Conservation (phyloP, 1,140 invertebrate species). For the Dinothrombium tinctorium region DNA sequence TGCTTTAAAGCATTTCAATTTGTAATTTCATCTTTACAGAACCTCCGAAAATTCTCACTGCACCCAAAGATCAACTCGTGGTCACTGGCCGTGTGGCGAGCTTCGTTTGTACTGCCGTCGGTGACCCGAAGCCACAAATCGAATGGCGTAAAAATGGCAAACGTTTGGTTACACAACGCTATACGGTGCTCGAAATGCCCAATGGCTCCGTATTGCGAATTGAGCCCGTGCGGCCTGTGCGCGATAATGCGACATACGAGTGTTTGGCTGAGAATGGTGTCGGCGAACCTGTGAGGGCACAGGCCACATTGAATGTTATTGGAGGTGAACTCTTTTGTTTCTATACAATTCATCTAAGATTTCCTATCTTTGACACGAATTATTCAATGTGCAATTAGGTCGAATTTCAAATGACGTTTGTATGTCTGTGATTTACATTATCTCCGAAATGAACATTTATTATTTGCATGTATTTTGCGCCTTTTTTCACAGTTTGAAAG, state of each 20-base stretch:
- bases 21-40: conserved; percentile 44
- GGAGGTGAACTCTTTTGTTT: too few species aligned
- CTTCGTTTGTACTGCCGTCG: conserved; percentile 78
- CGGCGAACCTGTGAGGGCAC: conserved; percentile 68
- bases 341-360: conserved; percentile 61
- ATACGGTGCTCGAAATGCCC: conserved; percentile 23
- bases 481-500: too few species aligned
- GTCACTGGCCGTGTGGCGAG: conserved; percentile 67
- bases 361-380: too few species aligned
- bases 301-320: conserved; percentile 65
- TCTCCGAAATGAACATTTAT: too few species aligned
- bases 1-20: too few species aligned
- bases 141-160: conserved; percentile 24
- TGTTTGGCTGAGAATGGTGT: conserved; percentile 90
- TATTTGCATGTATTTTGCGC: too few species aligned
- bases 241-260: conserved; percentile 75
- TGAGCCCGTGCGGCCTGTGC: conserved; percentile 51
- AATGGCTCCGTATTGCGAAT: conserved; percentile 69
- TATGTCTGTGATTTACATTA: too few species aligned
- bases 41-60: conserved; percentile 65
- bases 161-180: conserved; percentile 20
- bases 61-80: conserved; percentile 61
- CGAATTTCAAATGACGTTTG: too few species aligned
- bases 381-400: too few species aligned
- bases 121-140: conserved; percentile 41